These are phyloP conservation scores for Polydrusus cervinus DNA, from an alignment of 2,888 invertebrate species.

Conservation along the genomic window DNA sequence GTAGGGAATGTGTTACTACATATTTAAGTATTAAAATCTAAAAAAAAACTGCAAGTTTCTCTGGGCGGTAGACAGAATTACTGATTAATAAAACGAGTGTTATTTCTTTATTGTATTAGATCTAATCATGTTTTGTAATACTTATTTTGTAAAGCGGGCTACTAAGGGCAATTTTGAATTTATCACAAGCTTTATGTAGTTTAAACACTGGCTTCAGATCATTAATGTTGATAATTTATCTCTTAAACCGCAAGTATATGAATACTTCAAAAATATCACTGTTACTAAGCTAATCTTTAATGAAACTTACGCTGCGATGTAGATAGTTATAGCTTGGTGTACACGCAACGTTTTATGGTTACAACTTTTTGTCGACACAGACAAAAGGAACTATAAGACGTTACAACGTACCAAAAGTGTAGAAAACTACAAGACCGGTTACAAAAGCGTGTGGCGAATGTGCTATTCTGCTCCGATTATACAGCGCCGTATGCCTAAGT, in stretches of 20 bases:
- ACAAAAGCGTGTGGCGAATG: too few species aligned
- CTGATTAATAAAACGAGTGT: constrained; percentile 40
- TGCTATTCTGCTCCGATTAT: too few species aligned
- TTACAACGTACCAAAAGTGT: too few species aligned
- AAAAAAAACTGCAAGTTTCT: constrained; percentile 62
- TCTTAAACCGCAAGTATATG: neutral
- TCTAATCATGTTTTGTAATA: constrained; percentile 15
- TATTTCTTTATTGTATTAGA: constrained; percentile 36
- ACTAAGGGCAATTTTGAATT: neutral
- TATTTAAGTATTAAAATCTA: constrained; percentile 62
- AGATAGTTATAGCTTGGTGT: too few species aligned
- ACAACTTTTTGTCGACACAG: too few species aligned
- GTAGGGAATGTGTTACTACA: constrained; percentile 66
- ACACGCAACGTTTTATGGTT: too few species aligned
- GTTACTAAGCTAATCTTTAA: too few species aligned
- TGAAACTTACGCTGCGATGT: too few species aligned
- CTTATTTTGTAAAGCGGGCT: constrained; percentile 8
- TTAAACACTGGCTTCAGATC: neutral
- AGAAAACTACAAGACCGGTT: too few species aligned
- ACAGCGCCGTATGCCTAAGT: too few species aligned
- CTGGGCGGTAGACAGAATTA: constrained; percentile 52
- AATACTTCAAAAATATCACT: neutral
- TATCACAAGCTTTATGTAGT: neutral
- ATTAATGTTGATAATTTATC: neutral
- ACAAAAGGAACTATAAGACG: too few species aligned